Evolutionary conservation across 2,797 vertebrate genomes (phyloP).

Genomic region (Scyliorhinus canicula): DNA sequence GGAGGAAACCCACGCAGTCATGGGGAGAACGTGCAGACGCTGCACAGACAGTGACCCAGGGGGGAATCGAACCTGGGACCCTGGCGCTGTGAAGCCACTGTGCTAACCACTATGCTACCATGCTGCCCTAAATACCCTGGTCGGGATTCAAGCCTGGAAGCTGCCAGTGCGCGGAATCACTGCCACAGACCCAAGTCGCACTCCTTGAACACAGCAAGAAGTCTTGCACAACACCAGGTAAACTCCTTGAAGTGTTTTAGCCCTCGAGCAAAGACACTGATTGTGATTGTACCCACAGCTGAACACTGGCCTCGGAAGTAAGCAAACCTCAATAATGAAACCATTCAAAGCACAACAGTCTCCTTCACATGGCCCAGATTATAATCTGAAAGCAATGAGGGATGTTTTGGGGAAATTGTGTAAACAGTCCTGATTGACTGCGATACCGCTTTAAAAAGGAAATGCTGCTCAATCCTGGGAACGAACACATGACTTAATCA

Average conservation of each 20-base stretch:
- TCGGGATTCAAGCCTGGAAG: not conserved
- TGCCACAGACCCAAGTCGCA: too few species aligned
- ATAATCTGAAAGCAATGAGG: not conserved
- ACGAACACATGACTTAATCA: not conserved
- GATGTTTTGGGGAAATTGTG: slow-evolving; percentile 27
- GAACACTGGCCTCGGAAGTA: not conserved
- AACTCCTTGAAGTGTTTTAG: not conserved
- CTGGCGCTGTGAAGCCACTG: too few species aligned
- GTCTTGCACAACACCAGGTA: too few species aligned
- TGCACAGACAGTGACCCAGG: too few species aligned
- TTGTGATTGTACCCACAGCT: not conserved
- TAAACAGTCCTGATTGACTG: not conserved
- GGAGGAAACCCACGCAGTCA: too few species aligned
- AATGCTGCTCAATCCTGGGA: not conserved
- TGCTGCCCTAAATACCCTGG: too few species aligned
- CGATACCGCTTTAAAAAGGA: not conserved
- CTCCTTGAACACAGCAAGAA: too few species aligned
- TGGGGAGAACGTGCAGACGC: too few species aligned
- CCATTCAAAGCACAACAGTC: slow-evolving; percentile 20
- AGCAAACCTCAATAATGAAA: slow-evolving; percentile 20
- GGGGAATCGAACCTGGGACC: too few species aligned
- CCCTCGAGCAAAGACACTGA: not conserved
- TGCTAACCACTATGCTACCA: too few species aligned
- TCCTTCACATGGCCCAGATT: not conserved
- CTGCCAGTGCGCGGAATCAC: not conserved